Conservation (phyloP, 2,113 vertebrate genomes). For the Entelurus aequoreus region DNA sequence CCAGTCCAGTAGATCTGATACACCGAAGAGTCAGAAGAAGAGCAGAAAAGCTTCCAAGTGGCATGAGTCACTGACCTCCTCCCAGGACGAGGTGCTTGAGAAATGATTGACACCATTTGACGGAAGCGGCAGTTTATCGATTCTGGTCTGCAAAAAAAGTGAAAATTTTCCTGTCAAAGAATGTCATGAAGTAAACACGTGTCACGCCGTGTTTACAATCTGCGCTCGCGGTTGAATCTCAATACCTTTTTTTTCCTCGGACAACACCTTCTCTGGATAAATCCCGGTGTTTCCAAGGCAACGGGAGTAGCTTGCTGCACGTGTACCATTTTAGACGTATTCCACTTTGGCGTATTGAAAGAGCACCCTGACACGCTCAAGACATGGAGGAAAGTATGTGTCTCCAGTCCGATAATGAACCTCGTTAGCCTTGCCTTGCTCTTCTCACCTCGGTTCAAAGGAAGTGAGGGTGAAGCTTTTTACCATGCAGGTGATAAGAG, state of each 20-base stretch:
- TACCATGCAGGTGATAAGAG: conserved; percentile 42
- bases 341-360: conserved; percentile 28
- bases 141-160: no score
- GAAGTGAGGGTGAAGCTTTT: conserved; percentile 26
- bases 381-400: conserved; percentile 27
- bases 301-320: conserved; percentile 41
- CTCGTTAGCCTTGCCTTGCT: conserved; percentile 55
- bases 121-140: no score
- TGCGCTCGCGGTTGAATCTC: conserved; percentile 54
- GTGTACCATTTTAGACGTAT: conserved; percentile 37
- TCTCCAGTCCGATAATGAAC: conserved; percentile 44
- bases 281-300: conserved; percentile 64
- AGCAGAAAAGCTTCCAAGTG: no score
- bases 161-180: no score
- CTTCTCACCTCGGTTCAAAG: conserved; percentile 29
- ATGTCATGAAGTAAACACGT: not conserved
- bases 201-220: conserved; percentile 48
- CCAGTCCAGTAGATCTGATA: no score
- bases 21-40: no score
- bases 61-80: no score
- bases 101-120: no score
- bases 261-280: conserved; percentile 42
- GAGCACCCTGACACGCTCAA: conserved; percentile 35
- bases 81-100: no score
- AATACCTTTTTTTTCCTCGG: conserved; percentile 62